A percentile compares a stretch with the other conserved stretches of the same genome.
phyloP scores from a whole-genome alignment of 2,113 vertebrate species.

The Leuciscus idus region DNA sequence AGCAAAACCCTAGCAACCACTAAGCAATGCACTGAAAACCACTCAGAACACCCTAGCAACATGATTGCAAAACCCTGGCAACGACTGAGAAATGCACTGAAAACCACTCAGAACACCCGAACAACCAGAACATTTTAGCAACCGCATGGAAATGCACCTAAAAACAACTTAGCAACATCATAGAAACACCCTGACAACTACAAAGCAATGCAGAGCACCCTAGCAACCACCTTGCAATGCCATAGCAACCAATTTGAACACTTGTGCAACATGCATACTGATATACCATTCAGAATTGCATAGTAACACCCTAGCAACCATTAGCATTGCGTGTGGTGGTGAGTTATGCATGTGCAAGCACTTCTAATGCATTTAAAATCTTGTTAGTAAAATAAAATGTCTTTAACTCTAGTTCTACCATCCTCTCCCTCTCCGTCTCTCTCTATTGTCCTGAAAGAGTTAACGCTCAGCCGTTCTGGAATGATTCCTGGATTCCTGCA shows the following conservation, averaged over 20 bases:
- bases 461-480: neutral
- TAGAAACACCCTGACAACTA: too few relatives aligned
- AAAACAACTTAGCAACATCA: neutral
- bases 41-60: neutral
- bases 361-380: neutral
- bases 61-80: neutral
- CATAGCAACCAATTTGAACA: neutral
- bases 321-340: neutral
- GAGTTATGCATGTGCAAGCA: neutral
- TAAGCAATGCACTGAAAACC: neutral
- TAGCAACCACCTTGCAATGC: neutral
- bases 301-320: neutral
- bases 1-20: neutral
- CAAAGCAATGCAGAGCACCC: neutral
- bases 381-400: neutral
- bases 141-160: too few relatives aligned
- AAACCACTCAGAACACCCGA: neutral
- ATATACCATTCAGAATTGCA: neutral
- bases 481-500: slow-evolving; percentile 24
- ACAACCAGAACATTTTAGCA: neutral
- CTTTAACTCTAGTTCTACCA: neutral
- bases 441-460: neutral
- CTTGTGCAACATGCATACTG: neutral
- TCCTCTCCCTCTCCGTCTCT: neutral
- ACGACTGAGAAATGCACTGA: neutral